These are phyloP conservation scores for Adoxophyes honmai DNA, from an alignment of 1,140 invertebrate genomes.

Conservation along the genomic window DNA sequence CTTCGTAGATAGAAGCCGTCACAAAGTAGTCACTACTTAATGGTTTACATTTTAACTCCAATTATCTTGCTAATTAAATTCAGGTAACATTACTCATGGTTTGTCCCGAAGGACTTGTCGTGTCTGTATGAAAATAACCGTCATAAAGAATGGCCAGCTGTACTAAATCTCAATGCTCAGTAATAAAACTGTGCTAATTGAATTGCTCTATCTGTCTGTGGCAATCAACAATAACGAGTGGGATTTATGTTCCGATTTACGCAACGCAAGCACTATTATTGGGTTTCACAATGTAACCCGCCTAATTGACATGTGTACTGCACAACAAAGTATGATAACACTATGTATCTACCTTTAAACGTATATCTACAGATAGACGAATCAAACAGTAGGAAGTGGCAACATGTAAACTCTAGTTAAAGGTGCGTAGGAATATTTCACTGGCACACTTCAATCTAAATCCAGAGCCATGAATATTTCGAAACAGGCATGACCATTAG, in stretches of 20 bases:
- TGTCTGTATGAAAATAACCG: constrained; percentile 2
- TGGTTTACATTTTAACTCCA: no score
- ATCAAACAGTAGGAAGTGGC: no score
- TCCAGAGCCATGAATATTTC: constrained; percentile 31
- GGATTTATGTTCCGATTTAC: constrained; percentile 5
- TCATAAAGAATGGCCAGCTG: background rate
- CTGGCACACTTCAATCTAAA: background rate
- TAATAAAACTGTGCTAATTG: constrained; percentile 6
- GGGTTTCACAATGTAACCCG: constrained; percentile 3
- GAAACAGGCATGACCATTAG: constrained; percentile 44
- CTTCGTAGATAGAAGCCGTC: no score
- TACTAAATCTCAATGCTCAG: background rate
- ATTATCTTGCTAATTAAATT: no score
- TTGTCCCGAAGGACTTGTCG: constrained; percentile 3
- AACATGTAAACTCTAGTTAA: no score
- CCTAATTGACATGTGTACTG: constrained; percentile 1
- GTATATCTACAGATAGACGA: no score
- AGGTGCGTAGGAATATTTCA: no score
- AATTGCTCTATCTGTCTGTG: constrained; percentile 5
- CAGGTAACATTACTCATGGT: background rate
- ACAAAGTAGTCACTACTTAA: no score
- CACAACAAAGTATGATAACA: background rate
- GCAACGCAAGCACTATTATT: background rate
- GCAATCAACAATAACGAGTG: constrained; percentile 7
- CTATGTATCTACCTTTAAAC: no score